phyloP scores from a whole-genome alignment of 2,797 vertebrate species.

The Chiroxiphia lanceolata region DNA sequence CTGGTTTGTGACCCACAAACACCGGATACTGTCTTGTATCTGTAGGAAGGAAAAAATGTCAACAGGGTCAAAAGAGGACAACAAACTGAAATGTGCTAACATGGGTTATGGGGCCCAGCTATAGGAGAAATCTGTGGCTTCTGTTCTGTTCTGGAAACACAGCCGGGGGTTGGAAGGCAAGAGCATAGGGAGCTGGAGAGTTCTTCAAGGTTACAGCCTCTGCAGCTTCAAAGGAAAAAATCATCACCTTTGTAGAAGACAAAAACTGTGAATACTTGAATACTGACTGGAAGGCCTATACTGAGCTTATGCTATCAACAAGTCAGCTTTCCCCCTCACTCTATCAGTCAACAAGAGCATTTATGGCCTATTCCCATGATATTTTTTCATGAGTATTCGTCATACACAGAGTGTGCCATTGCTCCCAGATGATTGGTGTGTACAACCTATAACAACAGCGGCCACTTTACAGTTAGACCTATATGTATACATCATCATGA shows the following conservation, averaged over 20 bases:
- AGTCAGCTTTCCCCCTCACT: background rate
- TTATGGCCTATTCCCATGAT: background rate
- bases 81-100: conserved; percentile 48
- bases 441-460: background rate
- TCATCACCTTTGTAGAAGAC: background rate
- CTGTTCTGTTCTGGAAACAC: background rate
- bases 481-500: accelerated
- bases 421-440: background rate
- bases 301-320: background rate
- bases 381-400: background rate
- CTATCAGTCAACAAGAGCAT: background rate
- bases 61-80: background rate
- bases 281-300: conserved; percentile 6
- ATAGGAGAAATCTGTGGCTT: background rate
- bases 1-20: conserved; percentile 98
- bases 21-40: conserved; percentile 98
- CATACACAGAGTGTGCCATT: background rate
- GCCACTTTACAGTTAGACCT: background rate
- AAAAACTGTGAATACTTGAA: background rate
- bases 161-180: background rate
- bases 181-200: background rate
- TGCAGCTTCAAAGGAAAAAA: conserved; percentile 4
- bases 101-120: background rate
- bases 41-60: conserved; percentile 68
- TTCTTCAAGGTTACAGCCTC: background rate